Evolutionary conservation across 2,888 invertebrate species (phyloP).

Genomic region (Caenorhabditis angaria): DNA sequence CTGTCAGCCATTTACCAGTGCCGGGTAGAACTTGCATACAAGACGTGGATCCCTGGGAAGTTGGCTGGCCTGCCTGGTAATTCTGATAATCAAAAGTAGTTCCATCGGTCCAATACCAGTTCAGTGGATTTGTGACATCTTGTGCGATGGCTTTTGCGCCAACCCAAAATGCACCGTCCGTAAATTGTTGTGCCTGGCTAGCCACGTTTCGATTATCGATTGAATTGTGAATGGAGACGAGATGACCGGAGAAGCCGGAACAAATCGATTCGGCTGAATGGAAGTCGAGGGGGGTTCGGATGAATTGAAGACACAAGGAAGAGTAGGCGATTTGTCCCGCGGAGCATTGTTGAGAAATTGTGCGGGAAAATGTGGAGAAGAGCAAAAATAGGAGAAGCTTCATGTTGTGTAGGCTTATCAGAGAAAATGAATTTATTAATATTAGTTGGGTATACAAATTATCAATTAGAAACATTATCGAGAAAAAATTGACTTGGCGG

Average conservation of each 20-base stretch:
- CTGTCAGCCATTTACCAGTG: slow-evolving; percentile 36
- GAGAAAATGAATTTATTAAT: too few relatives aligned
- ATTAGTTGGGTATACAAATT: too few relatives aligned
- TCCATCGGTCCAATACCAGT: slow-evolving; percentile 42
- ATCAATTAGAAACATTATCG: too few relatives aligned
- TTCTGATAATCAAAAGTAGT: slow-evolving; percentile 34
- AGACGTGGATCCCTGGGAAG: slow-evolving; percentile 25
- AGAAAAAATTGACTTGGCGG: too few relatives aligned
- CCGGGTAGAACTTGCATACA: slow-evolving; percentile 31
- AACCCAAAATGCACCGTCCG: slow-evolving; percentile 26
- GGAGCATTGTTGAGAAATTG: too few relatives aligned
- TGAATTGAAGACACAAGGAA: slow-evolving; percentile 23
- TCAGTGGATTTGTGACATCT: slow-evolving; percentile 41
- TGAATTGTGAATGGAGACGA: slow-evolving; percentile 30
- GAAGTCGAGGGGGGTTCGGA: slow-evolving; percentile 23
- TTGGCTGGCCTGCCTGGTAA: slow-evolving; percentile 29
- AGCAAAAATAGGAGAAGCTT: too few relatives aligned
- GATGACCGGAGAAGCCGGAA: slow-evolving; percentile 25
- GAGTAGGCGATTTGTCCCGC: too few relatives aligned
- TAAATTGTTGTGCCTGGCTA: slow-evolving; percentile 28
- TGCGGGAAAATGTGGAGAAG: too few relatives aligned
- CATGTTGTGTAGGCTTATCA: too few relatives aligned
- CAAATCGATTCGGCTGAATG: slow-evolving; percentile 34
- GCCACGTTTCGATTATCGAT: slow-evolving; percentile 27
- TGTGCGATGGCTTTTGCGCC: slow-evolving; percentile 35